A percentile compares a stretch with the other conserved stretches of the same genome.
These are phyloP conservation scores for Chondrosia reniformis DNA, from an alignment of 37 sponge, comb jelly and placozoan genomes.

Conservation along the genomic window DNA sequence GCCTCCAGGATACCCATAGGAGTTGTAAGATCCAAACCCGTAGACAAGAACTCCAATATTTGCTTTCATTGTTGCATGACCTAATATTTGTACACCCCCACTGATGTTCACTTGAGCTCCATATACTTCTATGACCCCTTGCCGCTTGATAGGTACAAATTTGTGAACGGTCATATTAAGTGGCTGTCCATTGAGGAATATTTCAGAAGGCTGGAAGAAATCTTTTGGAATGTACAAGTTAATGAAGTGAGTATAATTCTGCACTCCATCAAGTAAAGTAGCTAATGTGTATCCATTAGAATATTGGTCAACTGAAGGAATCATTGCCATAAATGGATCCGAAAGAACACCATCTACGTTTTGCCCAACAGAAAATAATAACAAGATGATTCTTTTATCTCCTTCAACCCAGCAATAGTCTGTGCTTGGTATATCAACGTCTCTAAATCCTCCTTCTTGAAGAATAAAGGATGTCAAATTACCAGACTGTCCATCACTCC, in stretches of 20 bases:
- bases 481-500: not conserved
- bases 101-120: not conserved
- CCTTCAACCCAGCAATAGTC: slow-evolving; percentile 38
- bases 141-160: not conserved
- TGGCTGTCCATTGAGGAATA: not conserved
- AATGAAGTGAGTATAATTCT: not conserved
- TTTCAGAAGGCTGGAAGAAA: not conserved
- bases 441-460: slow-evolving; percentile 4
- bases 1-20: slow-evolving; percentile 20
- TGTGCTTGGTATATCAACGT: not conserved
- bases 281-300: slow-evolving; percentile 22
- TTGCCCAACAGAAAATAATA: slow-evolving; percentile 28
- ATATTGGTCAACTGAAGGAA: slow-evolving; percentile 68
- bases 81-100: not conserved
- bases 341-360: not conserved
- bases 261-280: not conserved
- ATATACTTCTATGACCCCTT: not conserved
- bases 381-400: slow-evolving; percentile 23
- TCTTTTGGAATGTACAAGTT: not conserved
- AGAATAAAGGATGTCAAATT: not conserved
- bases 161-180: not conserved
- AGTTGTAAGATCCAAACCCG: slow-evolving; percentile 5
- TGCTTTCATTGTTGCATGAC: not conserved
- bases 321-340: slow-evolving; percentile 58
- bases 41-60: slow-evolving; percentile 7